phyloP scores from a whole-genome alignment of 2,888 invertebrate genomes.

The Epinotia brunnichana region DNA sequence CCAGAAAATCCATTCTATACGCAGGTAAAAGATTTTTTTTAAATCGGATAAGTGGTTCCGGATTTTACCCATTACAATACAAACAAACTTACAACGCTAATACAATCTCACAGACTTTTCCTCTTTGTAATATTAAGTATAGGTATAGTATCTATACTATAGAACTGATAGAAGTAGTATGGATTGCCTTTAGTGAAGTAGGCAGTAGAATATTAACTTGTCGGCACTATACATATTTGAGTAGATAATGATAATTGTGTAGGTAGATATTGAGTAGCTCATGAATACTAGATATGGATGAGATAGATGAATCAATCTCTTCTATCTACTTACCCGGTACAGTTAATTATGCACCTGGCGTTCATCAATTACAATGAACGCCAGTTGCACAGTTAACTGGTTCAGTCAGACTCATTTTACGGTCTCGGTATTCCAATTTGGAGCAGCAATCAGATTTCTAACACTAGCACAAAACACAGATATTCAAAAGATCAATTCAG shows the following conservation, averaged over 20 bases:
- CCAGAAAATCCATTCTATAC: too few species aligned
- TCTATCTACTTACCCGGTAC: background rate
- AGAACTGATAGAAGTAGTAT: too few species aligned
- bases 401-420: background rate
- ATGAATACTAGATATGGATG: background rate
- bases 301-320: background rate
- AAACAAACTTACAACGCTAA: too few species aligned
- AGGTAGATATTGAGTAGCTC: background rate
- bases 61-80: too few species aligned
- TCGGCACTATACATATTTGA: conserved; percentile 1
- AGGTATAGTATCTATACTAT: too few species aligned
- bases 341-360: too few species aligned
- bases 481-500: conserved; percentile 4
- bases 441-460: background rate
- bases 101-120: too few species aligned
- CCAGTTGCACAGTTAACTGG: too few species aligned
- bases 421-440: background rate
- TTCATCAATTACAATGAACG: too few species aligned
- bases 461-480: background rate
- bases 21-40: too few species aligned
- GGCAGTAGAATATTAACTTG: background rate
- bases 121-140: too few species aligned
- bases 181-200: background rate
- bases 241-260: background rate
- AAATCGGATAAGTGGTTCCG: too few species aligned